These are phyloP conservation scores for Macrochelys suwanniensis DNA, from an alignment of 2,797 vertebrate species.

Conservation along the genomic window DNA sequence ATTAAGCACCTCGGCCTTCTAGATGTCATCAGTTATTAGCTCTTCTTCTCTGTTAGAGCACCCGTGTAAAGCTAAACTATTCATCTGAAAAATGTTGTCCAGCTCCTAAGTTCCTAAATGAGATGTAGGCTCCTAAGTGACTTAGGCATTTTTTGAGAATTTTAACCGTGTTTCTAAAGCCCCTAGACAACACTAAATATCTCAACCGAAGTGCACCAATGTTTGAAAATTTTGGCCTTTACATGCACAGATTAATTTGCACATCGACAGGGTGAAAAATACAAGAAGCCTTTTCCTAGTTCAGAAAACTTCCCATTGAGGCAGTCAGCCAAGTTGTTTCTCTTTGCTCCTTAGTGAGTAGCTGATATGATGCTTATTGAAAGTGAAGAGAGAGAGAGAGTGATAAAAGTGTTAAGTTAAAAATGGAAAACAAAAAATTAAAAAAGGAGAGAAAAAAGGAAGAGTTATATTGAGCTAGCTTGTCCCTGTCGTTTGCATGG, in stretches of 20 bases:
- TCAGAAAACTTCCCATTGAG: neutral
- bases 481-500: neutral
- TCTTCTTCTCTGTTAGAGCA: neutral
- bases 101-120: neutral
- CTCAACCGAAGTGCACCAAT: neutral
- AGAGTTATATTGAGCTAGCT: neutral
- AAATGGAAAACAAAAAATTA: neutral
- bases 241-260: neutral
- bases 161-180: neutral
- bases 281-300: neutral
- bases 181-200: neutral
- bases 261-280: neutral
- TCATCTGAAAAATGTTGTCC: neutral
- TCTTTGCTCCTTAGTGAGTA: neutral
- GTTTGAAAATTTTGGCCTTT: neutral
- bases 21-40: neutral
- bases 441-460: neutral
- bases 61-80: neutral
- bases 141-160: neutral
- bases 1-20: neutral
- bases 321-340: neutral
- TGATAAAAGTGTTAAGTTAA: neutral
- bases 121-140: neutral
- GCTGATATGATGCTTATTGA: neutral
- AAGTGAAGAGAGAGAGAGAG: neutral